phyloP scores from a whole-genome alignment of 2,888 invertebrate genomes.

The Drosophila lutescens region DNA sequence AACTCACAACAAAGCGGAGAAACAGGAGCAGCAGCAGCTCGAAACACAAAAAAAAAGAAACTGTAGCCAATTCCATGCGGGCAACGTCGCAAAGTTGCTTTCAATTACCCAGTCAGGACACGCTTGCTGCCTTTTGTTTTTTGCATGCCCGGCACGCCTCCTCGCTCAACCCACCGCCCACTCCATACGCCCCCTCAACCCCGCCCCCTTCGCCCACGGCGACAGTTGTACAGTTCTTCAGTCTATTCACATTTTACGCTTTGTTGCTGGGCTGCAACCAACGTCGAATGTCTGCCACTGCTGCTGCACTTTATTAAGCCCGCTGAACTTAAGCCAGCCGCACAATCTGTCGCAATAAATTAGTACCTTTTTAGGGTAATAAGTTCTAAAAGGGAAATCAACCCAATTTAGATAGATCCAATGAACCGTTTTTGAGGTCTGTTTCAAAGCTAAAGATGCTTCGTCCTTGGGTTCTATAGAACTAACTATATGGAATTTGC shows the following conservation, averaged over 20 bases:
- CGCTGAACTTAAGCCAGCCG: slow-evolving; percentile 15
- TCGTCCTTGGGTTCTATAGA: too few relatives aligned
- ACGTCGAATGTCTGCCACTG: slow-evolving; percentile 43
- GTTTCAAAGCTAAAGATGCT: too few relatives aligned
- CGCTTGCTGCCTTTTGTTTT: slow-evolving; percentile 66
- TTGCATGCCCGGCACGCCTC: slow-evolving; percentile 61
- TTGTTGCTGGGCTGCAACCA: slow-evolving; percentile 67
- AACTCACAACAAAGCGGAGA: slow-evolving; percentile 47
- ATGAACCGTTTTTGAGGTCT: background rate
- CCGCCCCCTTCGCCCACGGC: slow-evolving; percentile 25
- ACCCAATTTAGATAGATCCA: background rate
- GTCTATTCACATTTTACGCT: slow-evolving; percentile 76
- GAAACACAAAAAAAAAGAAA: slow-evolving; percentile 37
- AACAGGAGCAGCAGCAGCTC: slow-evolving; percentile 24
- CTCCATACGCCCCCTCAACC: slow-evolving; percentile 15
- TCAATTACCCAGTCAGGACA: slow-evolving; percentile 79
- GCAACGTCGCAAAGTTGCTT: slow-evolving; percentile 74
- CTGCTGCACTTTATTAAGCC: slow-evolving; percentile 69
- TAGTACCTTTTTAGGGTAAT: background rate
- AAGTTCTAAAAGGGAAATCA: background rate
- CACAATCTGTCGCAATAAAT: background rate
- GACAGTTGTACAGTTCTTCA: slow-evolving; percentile 47
- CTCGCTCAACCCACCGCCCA: slow-evolving; percentile 42
- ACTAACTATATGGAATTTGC: too few relatives aligned
- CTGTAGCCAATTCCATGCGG: slow-evolving; percentile 69